These are phyloP conservation scores for Hedya salicella DNA, from an alignment of 2,888 invertebrate species.

Conservation along the genomic window DNA sequence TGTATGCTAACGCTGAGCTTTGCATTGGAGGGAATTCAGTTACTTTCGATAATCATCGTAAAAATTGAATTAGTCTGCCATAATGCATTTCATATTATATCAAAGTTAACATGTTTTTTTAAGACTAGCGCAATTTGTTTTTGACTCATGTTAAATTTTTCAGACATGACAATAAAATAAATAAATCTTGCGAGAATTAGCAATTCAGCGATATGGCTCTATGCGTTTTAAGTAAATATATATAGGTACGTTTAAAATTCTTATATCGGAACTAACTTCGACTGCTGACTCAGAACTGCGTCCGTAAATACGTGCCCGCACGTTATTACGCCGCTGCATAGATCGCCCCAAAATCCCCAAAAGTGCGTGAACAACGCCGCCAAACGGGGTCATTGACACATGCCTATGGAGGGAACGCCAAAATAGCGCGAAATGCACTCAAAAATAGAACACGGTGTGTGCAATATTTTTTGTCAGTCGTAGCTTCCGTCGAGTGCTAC, in stretches of 20 bases:
- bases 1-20: constrained; percentile 79
- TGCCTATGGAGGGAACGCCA: constrained; percentile 82
- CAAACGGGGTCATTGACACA: constrained; percentile 84
- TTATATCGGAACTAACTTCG: not conserved
- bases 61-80: constrained; percentile 65
- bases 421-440: constrained; percentile 85
- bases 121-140: constrained; percentile 4
- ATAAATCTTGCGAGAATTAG: not conserved
- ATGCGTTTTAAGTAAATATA: too few relatives aligned
- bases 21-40: constrained; percentile 68
- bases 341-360: constrained; percentile 80
- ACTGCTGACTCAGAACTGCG: constrained; percentile 1
- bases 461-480: constrained; percentile 82
- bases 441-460: constrained; percentile 83
- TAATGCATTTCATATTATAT: constrained; percentile 57
- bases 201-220: too few relatives aligned
- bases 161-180: not conserved
- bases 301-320: constrained; percentile 54
- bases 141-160: not conserved
- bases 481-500: constrained; percentile 62
- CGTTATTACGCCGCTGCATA: constrained; percentile 51
- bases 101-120: constrained; percentile 37
- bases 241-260: not conserved
- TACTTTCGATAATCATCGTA: constrained; percentile 65
- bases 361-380: constrained; percentile 82